phyloP scores from a whole-genome alignment of 2,888 invertebrate species.

The Spilosoma lubricipeda region DNA sequence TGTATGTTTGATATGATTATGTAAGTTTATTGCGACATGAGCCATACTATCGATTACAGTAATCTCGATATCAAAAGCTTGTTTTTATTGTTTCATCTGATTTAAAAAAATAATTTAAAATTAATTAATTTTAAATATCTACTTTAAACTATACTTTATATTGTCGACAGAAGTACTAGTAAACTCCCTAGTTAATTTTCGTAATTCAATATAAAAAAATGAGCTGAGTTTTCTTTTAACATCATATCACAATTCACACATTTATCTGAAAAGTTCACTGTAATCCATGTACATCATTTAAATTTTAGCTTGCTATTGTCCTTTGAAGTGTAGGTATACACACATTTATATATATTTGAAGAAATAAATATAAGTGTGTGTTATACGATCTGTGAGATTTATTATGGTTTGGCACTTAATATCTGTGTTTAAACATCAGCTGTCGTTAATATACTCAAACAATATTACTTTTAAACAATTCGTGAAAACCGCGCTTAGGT shows the following conservation, averaged over 20 bases:
- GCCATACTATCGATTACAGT: conserved; percentile 63
- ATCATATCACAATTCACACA: conserved; percentile 4
- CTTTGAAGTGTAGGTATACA: conserved; percentile 34
- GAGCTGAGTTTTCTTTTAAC: conserved; percentile 28
- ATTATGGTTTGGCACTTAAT: conserved; percentile 78
- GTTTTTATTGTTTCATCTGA: conserved; percentile 29
- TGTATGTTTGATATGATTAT: conserved; percentile 65
- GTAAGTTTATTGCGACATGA: conserved; percentile 34
- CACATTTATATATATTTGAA: conserved; percentile 30
- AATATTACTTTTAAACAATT: background rate
- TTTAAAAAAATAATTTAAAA: conserved; percentile 34
- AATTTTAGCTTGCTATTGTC: conserved; percentile 71
- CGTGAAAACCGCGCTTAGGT: too few species aligned
- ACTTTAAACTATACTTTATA: conserved; percentile 34
- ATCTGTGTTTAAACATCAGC: conserved; percentile 44
- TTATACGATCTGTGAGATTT: conserved; percentile 34
- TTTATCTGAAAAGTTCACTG: conserved; percentile 56
- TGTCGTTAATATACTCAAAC: conserved; percentile 39
- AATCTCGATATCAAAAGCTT: conserved; percentile 48
- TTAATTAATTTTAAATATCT: conserved; percentile 33
- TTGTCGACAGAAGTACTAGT: conserved; percentile 24
- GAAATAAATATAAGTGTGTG: too few species aligned
- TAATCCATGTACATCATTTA: conserved; percentile 50
- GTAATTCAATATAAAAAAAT: conserved; percentile 28
- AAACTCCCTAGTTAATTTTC: background rate